phyloP scores from a whole-genome alignment of 2,113 vertebrate species.

The Mola mola region DNA sequence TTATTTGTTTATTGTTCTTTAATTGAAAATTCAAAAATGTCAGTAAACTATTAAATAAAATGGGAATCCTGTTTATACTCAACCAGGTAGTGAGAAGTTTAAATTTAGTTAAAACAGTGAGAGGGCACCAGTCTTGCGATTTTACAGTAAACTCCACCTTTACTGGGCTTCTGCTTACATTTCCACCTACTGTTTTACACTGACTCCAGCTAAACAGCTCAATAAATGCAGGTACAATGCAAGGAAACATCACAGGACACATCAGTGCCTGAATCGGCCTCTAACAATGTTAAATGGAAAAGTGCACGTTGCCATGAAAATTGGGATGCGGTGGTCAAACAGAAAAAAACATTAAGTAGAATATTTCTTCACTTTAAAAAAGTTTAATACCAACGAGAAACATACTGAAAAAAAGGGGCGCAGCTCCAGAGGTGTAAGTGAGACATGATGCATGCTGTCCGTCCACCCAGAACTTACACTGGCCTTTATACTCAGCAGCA shows the following conservation, averaged over 20 bases:
- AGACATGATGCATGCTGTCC: background rate
- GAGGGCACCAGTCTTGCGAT: background rate
- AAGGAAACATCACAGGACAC: background rate
- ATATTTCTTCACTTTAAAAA: background rate
- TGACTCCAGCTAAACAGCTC: too few species aligned
- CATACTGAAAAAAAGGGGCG: too few species aligned
- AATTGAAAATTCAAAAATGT: too few species aligned
- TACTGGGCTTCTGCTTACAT: too few species aligned
- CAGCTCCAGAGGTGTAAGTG: too few species aligned
- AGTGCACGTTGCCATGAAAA: background rate
- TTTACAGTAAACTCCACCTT: background rate
- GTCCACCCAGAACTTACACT: background rate
- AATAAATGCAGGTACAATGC: background rate
- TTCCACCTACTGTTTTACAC: too few species aligned
- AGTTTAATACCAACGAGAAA: background rate
- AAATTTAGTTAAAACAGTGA: conserved; percentile 1
- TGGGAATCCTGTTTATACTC: too few species aligned
- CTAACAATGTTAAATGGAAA: background rate
- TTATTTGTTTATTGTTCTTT: too few species aligned
- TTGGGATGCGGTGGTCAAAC: background rate
- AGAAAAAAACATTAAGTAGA: background rate
- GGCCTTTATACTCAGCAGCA: background rate
- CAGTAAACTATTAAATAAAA: too few species aligned
- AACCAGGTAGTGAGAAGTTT: too few species aligned
- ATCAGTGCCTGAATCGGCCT: background rate